A percentile compares a stretch with the other conserved stretches of the same genome.
Evolutionary conservation across 2,888 invertebrate species (phyloP).

Genomic region (Parnassius smintheus): DNA sequence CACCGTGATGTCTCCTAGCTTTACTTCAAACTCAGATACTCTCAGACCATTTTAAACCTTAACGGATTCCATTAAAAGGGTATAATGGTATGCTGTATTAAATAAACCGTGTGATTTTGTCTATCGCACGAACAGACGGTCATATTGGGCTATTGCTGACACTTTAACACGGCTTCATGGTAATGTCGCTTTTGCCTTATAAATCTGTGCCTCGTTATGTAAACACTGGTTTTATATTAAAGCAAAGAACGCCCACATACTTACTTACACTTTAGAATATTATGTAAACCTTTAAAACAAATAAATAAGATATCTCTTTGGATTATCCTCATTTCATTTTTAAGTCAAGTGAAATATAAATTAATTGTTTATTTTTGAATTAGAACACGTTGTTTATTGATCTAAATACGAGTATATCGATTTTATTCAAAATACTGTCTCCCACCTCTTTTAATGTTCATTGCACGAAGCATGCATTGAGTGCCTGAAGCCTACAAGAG

Average conservation of each 20-base stretch:
- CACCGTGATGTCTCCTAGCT: conserved; percentile 21
- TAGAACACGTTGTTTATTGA: too few relatives aligned
- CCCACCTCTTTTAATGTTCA: too few relatives aligned
- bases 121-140: conserved; percentile 27
- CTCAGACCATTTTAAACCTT: conserved; percentile 14
- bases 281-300: neutral
- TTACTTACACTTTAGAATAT: conserved; percentile 1
- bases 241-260: neutral
- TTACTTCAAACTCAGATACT: conserved; percentile 6
- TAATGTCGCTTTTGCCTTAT: conserved; percentile 23
- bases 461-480: too few relatives aligned
- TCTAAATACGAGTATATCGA: too few relatives aligned
- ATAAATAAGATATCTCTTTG: too few relatives aligned
- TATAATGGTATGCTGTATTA: conserved; percentile 6
- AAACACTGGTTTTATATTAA: conserved; percentile 18
- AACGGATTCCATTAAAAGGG: neutral
- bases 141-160: conserved; percentile 28
- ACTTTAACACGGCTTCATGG: conserved; percentile 25
- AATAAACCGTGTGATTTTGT: conserved; percentile 25
- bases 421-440: too few relatives aligned
- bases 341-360: too few relatives aligned
- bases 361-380: too few relatives aligned
- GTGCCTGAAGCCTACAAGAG: too few relatives aligned
- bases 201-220: conserved; percentile 25
- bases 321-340: too few relatives aligned